These are phyloP conservation scores for Malurus cyaneus DNA, from an alignment of 2,113 vertebrate species.

Conservation along the genomic window DNA sequence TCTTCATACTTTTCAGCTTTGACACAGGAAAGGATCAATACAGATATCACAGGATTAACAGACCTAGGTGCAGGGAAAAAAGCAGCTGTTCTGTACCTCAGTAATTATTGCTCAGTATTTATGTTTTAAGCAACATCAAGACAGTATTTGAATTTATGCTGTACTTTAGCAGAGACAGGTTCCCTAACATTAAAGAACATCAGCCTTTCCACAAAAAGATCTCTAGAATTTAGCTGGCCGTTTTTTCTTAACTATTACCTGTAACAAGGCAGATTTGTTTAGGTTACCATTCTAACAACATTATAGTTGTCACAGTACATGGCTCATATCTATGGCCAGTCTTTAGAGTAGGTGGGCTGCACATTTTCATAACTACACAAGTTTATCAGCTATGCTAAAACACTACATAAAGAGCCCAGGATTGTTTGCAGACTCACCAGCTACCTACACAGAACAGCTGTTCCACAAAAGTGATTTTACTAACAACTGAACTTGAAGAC, in stretches of 20 bases:
- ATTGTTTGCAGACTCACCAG: not conserved
- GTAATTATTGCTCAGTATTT: slow-evolving; percentile 41
- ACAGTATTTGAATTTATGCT: slow-evolving; percentile 21
- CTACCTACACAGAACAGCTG: not conserved
- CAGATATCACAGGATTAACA: not conserved
- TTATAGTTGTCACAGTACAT: not conserved
- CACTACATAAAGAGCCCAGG: not conserved
- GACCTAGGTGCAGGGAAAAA: not conserved
- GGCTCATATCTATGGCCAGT: not conserved
- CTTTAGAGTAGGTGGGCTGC: not conserved
- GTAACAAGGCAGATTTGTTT: not conserved
- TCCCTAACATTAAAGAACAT: not conserved
- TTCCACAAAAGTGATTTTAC: not conserved
- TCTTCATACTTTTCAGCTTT: not conserved
- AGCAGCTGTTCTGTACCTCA: slow-evolving; percentile 8
- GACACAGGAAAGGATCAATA: not conserved
- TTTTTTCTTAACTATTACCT: not conserved
- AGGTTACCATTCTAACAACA: slow-evolving; percentile 21
- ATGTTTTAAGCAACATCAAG: slow-evolving; percentile 20
- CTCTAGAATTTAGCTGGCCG: not conserved
- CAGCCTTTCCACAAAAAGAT: slow-evolving; percentile 32
- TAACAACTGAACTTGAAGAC: not conserved
- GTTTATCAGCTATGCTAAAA: not conserved
- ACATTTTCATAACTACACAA: not conserved
- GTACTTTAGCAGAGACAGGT: slow-evolving; percentile 4